Percentiles rank a stretch among this genome's conserved stretches.
These are phyloP conservation scores for Dicyrtoma fusca DNA, from an alignment of 2,888 invertebrate species.

Conservation along the genomic window DNA sequence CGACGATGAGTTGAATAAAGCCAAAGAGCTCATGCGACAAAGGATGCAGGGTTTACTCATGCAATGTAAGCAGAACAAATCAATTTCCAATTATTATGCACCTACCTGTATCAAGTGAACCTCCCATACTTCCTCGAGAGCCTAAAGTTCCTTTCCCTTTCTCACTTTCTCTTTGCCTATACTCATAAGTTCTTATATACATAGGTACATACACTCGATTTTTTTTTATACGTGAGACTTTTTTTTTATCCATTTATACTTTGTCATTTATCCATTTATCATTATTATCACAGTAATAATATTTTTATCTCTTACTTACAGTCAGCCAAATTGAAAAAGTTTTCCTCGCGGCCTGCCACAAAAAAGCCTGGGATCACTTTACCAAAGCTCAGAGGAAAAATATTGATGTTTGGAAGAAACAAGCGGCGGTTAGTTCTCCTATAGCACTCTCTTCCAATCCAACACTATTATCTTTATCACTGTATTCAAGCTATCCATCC, in stretches of 20 bases:
- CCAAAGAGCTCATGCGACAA: conserved; percentile 80
- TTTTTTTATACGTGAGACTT: too few species aligned
- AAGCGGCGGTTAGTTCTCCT: conserved; percentile 79
- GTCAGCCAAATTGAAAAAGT: conserved; percentile 99
- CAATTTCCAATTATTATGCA: too few species aligned
- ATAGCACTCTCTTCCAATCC: too few species aligned
- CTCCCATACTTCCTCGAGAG: background rate
- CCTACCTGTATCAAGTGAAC: too few species aligned
- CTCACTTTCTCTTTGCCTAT: background rate
- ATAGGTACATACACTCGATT: too few species aligned
- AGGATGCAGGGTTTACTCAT: conserved; percentile 82
- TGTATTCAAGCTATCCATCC: too few species aligned
- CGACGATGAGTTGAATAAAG: conserved; percentile 85
- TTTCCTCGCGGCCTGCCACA: conserved; percentile 92
- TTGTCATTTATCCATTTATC: too few species aligned
- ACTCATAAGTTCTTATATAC: too few species aligned
- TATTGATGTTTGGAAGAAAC: conserved; percentile 97
- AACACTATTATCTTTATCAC: too few species aligned
- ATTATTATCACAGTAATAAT: conserved; percentile 23
- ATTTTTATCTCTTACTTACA: conserved; percentile 60
- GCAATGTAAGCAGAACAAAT: conserved; percentile 78
- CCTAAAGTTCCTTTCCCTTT: background rate
- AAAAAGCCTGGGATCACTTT: conserved; percentile 99
- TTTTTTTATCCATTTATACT: too few species aligned
- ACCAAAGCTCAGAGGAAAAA: conserved; percentile 98